Evolutionary conservation across 2,113 vertebrate species (phyloP), one percentile per base, ranked within the genome.

Genomic region (Colossoma macropomum): DNA sequence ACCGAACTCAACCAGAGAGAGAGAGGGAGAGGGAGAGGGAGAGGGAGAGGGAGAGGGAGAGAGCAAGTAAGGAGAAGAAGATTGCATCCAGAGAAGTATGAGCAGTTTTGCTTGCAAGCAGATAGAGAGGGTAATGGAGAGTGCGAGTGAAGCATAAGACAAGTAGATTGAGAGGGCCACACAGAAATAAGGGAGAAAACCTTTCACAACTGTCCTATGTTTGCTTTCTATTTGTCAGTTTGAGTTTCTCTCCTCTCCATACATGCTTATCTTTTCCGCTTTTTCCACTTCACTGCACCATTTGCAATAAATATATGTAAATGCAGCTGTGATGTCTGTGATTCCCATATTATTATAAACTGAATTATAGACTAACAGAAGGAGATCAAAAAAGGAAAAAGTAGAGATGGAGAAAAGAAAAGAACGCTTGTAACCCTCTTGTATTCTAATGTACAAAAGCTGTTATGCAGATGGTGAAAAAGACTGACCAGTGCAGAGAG

Each of bases 1-100:
- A 77, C 79, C 66, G 30, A 81, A 83, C 79, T 85, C 77, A 25
- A 71, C 72, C 68, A 54, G 45, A 84, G 56, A 48, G 48, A 84
- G 66, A 68, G 50, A 72, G 54, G 65, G 38, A 38, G 48, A 25
- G 63, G 66, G 34, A 71, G 23, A 83, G 27, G 70, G 13, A 68
- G 41, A 81, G 30, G 30, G 21, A 65, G 28, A 75, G 77, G 66
- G 54, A 56, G 19, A 19, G 23, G 30, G 13, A 59, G 17, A 66
- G 75, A 69, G 30, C 27, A 32, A 79, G n/a, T n/a, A 68, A 32
- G 34, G 50, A 80, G 63, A 63, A 63, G 41, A 74, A 74, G 63
- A 82, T 79, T 34, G 45, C 70, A 81, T 77, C 59, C 63, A 83
- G 71, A 86, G 48, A 28, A 78, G 62, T 45, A 63, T 56, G 34